Conservation (phyloP, 2,888 invertebrate species). For the Brachyptera putata region DNA sequence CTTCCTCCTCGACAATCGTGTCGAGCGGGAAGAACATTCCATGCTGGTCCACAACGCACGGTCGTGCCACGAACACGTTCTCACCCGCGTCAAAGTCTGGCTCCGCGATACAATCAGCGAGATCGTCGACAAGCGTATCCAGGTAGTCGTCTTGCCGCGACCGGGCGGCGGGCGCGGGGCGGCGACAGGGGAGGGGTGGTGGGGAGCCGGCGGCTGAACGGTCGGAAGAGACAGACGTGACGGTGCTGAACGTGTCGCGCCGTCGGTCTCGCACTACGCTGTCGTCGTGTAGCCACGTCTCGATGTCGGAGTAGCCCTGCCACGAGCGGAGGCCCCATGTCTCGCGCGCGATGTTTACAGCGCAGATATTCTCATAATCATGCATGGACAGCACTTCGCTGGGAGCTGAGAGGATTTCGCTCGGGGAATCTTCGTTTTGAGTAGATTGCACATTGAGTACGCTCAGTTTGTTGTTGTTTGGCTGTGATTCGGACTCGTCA, state of each 20-base stretch:
- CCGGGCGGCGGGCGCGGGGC: slow-evolving; percentile 20
- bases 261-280: slow-evolving; percentile 57
- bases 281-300: slow-evolving; percentile 59
- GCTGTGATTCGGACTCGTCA: neutral
- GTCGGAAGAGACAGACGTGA: slow-evolving; percentile 57
- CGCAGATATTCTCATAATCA: slow-evolving; percentile 63
- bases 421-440: slow-evolving; percentile 26
- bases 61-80: slow-evolving; percentile 52
- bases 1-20: slow-evolving; percentile 54
- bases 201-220: slow-evolving; percentile 40
- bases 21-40: slow-evolving; percentile 51
- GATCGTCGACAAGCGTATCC: slow-evolving; percentile 50
- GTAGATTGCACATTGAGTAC: neutral
- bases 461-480: neutral
- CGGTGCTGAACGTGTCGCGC: slow-evolving; percentile 44
- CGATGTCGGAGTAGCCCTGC: slow-evolving; percentile 62
- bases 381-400: slow-evolving; percentile 57
- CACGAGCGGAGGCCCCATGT: slow-evolving; percentile 62
- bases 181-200: slow-evolving; percentile 40
- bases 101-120: slow-evolving; percentile 41
- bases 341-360: slow-evolving; percentile 60
- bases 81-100: slow-evolving; percentile 37
- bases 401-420: slow-evolving; percentile 31
- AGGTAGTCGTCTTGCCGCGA: slow-evolving; percentile 49
- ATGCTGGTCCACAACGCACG: slow-evolving; percentile 51